Base-by-base conservation (phyloP, 1,140 invertebrate species). In the Papilio dardanus region DNA sequence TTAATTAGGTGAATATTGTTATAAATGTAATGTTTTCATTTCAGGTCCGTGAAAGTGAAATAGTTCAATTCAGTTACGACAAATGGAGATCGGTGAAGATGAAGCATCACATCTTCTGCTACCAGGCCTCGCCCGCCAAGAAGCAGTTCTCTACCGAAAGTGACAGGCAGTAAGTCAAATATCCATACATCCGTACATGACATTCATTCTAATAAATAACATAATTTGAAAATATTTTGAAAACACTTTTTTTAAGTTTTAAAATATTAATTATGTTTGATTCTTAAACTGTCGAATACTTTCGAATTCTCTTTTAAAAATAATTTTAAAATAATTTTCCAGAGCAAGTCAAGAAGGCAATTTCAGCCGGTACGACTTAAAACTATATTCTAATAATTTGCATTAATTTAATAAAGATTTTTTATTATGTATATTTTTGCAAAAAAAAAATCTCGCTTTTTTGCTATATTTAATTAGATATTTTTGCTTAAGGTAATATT, bases 31-130 rank as follows among this genome's bases (percentile, higher is more conserved):
- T 62, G n/a, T 46, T 46, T n/a, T n/a, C n/a, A 46, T 46, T 74
- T 88, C 80, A 96, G 95, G 95, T 97, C 3, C 94, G 96, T 7
- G 97, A 97, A 88, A 96, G 96, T 85, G 96, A 97, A 88, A 92
- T 98, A 16, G 97, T 97, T 10, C 95, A 96, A 54, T 97, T 97
- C 80, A 96, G 96, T 12, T 98, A 97, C 80, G 96, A 96, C 68
- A 95, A 96, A 79, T 98, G 97, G 97, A 96, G 96, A 79, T 95
- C 96, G 6, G 96, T 98, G 0, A 96, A 96, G 81, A 96, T 98
- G 94, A 96, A 98, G 92, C 97, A 98, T 90, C 97, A 98, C 78
- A 96, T 97, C 50, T 97, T 97, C 87, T 97, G 96, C 79, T 98
- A 98, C 87, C 96, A 97, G 83, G 96, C 96, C 0, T 97, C 97